phyloP scores from a whole-genome alignment of 1,140 invertebrate species.

The Ephestia elutella region DNA sequence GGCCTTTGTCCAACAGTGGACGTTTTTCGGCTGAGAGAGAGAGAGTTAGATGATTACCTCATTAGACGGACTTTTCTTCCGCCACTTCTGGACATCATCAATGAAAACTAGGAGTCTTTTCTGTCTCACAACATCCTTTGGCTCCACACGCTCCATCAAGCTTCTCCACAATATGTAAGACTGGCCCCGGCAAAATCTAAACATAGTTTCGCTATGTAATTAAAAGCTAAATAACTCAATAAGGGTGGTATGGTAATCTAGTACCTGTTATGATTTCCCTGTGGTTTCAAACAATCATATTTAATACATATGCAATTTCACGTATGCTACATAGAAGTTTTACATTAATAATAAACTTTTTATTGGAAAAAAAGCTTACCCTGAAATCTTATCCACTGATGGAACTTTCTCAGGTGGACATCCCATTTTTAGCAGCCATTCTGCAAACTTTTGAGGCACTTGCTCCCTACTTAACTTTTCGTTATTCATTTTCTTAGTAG shows the following conservation, averaged over 20 bases:
- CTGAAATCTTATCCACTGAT: conserved; percentile 44
- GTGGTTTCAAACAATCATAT: too few species aligned
- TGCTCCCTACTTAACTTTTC: conserved; percentile 51
- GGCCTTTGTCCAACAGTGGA: too few species aligned
- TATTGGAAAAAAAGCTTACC: conserved; percentile 31
- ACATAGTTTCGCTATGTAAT: too few species aligned
- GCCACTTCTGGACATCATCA: conserved; percentile 47
- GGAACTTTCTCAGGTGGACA: conserved; percentile 54
- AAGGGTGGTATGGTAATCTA: too few species aligned
- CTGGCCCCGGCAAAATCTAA: conserved; percentile 57
- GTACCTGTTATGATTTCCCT: too few species aligned
- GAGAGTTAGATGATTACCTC: too few species aligned
- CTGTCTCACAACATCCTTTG: conserved; percentile 39
- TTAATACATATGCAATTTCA: too few species aligned
- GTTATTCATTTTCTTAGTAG: conserved; percentile 25
- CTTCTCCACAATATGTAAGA: conserved; percentile 64
- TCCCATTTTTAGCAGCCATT: conserved; percentile 60
- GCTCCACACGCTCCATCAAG: conserved; percentile 54
- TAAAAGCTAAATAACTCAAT: neutral
- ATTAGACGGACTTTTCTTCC: conserved; percentile 40
- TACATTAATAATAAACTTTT: neutral
- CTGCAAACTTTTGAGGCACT: conserved; percentile 52
- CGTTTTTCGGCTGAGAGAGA: too few species aligned
- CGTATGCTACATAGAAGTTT: too few species aligned
- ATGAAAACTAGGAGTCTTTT: conserved; percentile 54